Base-by-base conservation (phyloP, 2,888 invertebrate species). In the Athrips mouffetella region DNA sequence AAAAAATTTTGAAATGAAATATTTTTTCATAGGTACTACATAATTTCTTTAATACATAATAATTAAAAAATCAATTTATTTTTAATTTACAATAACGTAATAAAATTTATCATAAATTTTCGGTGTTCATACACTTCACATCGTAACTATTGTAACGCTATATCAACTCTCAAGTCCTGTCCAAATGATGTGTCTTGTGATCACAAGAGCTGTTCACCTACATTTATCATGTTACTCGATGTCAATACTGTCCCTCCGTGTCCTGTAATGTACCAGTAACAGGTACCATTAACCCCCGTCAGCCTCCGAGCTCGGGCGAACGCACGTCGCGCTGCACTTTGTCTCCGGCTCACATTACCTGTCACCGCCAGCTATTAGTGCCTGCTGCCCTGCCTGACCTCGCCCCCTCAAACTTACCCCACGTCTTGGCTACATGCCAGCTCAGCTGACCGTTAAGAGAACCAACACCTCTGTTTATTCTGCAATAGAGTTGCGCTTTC, bases 331-430 rank as follows among this genome's bases (percentile, higher is more conserved):
- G 75, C 75, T 87, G 87, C 87, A 87, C 87, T 87, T 84, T 84
- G 82, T 80, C 78, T 76, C 62, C 69, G 62, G 78, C 76, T 87
- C 86, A 63, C 69, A 68, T 88, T 88, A 87, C 88, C 84, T 87
- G 87, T 84, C 86, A 78, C 70, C 64, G 67, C 56, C 80, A 76
- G 71, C 85, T 84, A 87, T 88, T 88, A 88, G 80, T 67, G 71
- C 65, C 60, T 80, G 82, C 86, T 84, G 83, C 81, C 77, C 80
- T 67, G 71, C 65, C 60, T 80, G 82, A 86, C 85, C 83, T 82
- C 77, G 74, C 79, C 76, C 74, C 70, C 73, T 67, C 70, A 70
- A 74, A 78, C 74, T 73, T 78, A 76, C 81, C 76, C 80, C 58
- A 60, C 69, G 63, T 76, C 80, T 82, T 79, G 73, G 72, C 65